Evolutionary conservation across 30 jellyfish, hydroid and myxozoan species (phyloP).

Genomic region (Cassiopea xamachana): DNA sequence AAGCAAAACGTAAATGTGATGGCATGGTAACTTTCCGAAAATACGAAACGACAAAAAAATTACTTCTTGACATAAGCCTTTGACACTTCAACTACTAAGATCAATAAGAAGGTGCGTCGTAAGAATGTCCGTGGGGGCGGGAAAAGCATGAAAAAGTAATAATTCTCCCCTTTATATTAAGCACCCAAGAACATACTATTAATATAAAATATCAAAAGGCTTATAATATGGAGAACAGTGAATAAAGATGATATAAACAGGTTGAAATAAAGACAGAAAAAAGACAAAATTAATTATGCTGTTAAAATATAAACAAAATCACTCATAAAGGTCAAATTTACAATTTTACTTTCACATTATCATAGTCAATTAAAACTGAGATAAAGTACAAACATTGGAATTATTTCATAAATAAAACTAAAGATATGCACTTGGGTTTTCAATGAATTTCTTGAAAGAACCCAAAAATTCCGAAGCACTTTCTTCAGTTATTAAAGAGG

Average conservation of each 20-base stretch:
- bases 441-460: slow-evolving; percentile 6
- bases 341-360: not conserved
- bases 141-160: no score
- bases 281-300: not conserved
- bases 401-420: not conserved
- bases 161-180: no score
- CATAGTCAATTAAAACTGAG: not conserved
- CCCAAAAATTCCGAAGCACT: slow-evolving; percentile 4
- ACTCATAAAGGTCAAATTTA: not conserved
- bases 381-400: not conserved
- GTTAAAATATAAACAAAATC: not conserved
- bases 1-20: no score
- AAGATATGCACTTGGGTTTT: slow-evolving; percentile 38
- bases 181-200: no score
- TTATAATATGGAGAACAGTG: not conserved
- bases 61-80: no score
- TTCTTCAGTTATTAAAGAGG: not conserved
- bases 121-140: no score
- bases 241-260: not conserved
- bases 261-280: not conserved
- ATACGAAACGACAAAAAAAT: no score
- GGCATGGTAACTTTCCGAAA: no score
- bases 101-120: no score
- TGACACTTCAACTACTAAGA: no score
- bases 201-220: no score